Base-by-base conservation (phyloP, 2,113 vertebrate genomes). In the Malurus cyaneus region DNA sequence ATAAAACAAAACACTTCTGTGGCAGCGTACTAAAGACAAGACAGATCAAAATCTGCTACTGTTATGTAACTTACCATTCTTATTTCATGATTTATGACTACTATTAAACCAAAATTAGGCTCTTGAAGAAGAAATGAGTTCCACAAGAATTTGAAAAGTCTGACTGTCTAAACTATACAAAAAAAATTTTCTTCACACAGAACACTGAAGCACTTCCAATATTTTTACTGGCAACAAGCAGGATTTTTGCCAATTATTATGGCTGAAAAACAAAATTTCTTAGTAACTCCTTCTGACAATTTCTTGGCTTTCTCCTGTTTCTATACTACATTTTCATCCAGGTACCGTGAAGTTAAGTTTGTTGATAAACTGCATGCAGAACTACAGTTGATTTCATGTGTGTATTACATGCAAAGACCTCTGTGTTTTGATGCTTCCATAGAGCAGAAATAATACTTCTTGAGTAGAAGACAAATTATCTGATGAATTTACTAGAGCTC, bases 61-160 rank as follows among this genome's bases (percentile, higher is more conserved):
- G 93, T 91, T 92, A 89, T 4, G 23, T 84, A 96, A 95, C 61
- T 73, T 61, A 89, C 39, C 77, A 66, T 89, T 96, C 95, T 93
- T 60, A 85, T 88, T 79, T 86, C 87, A 94, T 96, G 94, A 96
- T 97, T 97, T 97, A 97, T 96, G 89, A 95, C 87, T 88, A 64
- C 61, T 89, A 95, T 96, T 97, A 95, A 96, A 94, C 19, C 54
- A 94, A 93, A 96, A 96, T 92, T 56, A 96, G 81, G 64, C 66
- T 86, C 77, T 57, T 94, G 89, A 95, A 95, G 74, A 92, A 93
- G 46, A 59, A 97, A 94, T 34, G 39, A 84, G 44, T 95, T 81
- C 89, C 84, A 60, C 44, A 94, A 96, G 53, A 83, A 84, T 80
- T 77, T 91, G 39, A 87, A 66, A 95, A 92, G 92, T 91, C 71